Base-by-base conservation (phyloP, 1,140 invertebrate species). In the Vanessa atalanta region DNA sequence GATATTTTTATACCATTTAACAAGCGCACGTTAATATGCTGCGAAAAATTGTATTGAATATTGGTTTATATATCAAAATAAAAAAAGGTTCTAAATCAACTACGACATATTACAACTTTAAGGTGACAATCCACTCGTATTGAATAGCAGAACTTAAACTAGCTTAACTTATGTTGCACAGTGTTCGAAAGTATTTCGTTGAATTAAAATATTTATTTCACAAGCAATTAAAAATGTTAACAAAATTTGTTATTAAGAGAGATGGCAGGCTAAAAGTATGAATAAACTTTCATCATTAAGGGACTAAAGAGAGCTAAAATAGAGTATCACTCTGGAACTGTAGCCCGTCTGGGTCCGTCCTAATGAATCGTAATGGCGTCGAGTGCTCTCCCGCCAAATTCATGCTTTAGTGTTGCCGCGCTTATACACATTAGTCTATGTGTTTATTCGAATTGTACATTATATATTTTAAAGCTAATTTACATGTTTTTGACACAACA, bases 271-370 rank as follows among this genome's bases (percentile, higher is more conserved):
- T 57, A 60, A 67, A 73, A 68, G 68, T 73, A 51, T 68, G 57
- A 73, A 73, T 67, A 63, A 73, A 73, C 65, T 73, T 68, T 68
- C 65, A 68, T 68, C 72, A 65, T 73, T 73, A 68, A 63, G 65
- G 65, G 65, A 67, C 65, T 57, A 73, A 66, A 73, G 71, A 57
- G 65, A 63, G 47, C 8, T 47, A 68, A 68, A 61, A 57, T 68
- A 66, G 37, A 73, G 55, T 68, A 73, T 70, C 67, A 60, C 70
- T n/a, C 51, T 72, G 65, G 55, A 50, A 67, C 48, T 72, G 65
- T 67, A 61, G 26, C 65, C 57, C 65, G 65, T 65, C 65, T 73
- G 72, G 65, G 55, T 47, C 64, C 65, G 72, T 47, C 72, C 72
- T 68, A 73, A 73, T 68, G 65, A 73, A 73, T 68, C 72, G 26